Percentiles rank a stretch among this genome's conserved stretches.
Conservation (phyloP, 1,140 invertebrate species). For the Listronotus oregonensis region DNA sequence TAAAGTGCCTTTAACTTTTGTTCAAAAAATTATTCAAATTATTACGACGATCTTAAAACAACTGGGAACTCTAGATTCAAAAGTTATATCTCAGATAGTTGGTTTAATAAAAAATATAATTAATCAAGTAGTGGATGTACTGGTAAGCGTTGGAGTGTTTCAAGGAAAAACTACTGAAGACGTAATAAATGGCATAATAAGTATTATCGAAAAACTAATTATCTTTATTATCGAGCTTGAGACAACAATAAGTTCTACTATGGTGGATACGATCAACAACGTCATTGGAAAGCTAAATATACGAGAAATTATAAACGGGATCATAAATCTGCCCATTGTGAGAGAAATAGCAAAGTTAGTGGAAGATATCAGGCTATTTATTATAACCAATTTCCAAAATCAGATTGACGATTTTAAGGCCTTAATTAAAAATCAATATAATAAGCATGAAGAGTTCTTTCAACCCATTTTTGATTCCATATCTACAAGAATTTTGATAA, state of each 20-base stretch:
- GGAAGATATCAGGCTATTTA: background rate
- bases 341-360: background rate
- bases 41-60: background rate
- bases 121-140: background rate
- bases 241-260: background rate
- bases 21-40: no score
- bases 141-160: slow-evolving; percentile 8
- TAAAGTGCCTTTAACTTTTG: no score
- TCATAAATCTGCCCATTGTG: slow-evolving; percentile 1
- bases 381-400: slow-evolving; percentile 2
- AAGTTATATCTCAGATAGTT: background rate
- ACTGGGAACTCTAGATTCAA: background rate
- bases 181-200: background rate
- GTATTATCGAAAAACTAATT: background rate
- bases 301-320: background rate
- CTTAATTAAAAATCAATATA: background rate
- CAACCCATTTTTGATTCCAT: slow-evolving; percentile 9
- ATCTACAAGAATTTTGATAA: slow-evolving; percentile 10
- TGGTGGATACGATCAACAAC: background rate
- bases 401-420: slow-evolving; percentile 2
- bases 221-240: background rate
- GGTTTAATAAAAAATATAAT: background rate
- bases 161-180: slow-evolving; percentile 20
- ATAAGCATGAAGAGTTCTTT: slow-evolving; percentile 13
- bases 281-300: slow-evolving; percentile 1